Percentiles rank a stretch among this genome's conserved stretches.
phyloP scores from a whole-genome alignment of 2,113 vertebrate genomes.

The Abramis brama region DNA sequence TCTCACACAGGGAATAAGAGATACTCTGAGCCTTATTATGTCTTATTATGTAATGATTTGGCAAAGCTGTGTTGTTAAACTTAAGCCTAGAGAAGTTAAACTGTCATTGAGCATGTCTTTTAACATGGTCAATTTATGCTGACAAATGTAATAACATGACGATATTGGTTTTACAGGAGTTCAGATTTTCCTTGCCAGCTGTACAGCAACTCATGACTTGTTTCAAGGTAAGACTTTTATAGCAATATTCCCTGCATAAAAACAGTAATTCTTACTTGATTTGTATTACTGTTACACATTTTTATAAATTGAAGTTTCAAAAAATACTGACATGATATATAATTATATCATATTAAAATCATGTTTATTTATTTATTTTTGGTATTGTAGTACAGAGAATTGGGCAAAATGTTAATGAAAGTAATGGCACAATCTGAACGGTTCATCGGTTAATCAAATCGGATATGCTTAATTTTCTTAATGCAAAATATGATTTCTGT shows the following conservation, averaged over 20 bases:
- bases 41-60: slow-evolving; percentile 7
- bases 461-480: too few species aligned
- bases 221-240: background rate
- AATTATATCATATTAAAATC: too few species aligned
- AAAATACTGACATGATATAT: background rate
- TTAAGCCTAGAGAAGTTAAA: background rate
- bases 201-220: background rate
- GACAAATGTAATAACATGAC: background rate
- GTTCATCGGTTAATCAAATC: background rate
- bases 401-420: background rate
- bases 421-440: background rate
- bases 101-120: background rate
- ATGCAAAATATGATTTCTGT: too few species aligned
- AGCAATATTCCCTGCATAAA: background rate
- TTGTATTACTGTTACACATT: background rate
- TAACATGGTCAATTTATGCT: background rate
- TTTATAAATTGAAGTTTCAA: background rate
- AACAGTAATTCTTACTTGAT: background rate
- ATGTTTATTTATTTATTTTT: too few species aligned
- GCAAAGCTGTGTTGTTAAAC: background rate
- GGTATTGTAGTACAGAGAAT: background rate
- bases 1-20: background rate
- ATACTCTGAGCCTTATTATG: background rate
- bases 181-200: background rate
- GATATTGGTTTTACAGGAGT: background rate